Evolutionary conservation across 2,888 invertebrate species (phyloP).

Genomic region (Apotomis betuletana): DNA sequence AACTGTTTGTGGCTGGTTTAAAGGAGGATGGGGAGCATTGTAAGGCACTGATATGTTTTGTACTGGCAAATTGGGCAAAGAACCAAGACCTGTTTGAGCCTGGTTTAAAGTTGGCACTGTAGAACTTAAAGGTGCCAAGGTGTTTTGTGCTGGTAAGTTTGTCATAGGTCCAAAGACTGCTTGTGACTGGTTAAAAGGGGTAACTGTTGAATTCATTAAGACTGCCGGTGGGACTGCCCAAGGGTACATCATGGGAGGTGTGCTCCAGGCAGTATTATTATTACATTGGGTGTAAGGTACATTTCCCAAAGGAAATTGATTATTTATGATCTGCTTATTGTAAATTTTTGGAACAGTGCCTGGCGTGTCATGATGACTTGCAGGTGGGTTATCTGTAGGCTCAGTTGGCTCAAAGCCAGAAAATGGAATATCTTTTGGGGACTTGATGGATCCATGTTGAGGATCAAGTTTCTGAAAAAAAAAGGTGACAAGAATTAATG

Average conservation of each 20-base stretch:
- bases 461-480: conserved; percentile 42
- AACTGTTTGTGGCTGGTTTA: too few species aligned
- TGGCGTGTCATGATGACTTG: background rate
- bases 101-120: background rate
- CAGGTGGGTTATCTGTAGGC: conserved; percentile 50
- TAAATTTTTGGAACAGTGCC: conserved; percentile 44
- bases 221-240: conserved; percentile 50
- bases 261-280: conserved; percentile 16
- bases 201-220: conserved; percentile 39
- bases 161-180: conserved; percentile 41
- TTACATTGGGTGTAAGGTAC: conserved; percentile 27
- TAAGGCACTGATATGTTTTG: too few species aligned
- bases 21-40: too few species aligned
- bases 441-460: conserved; percentile 47
- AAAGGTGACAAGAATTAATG: background rate
- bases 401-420: conserved; percentile 63
- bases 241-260: conserved; percentile 40
- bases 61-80: too few species aligned
- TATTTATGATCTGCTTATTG: conserved; percentile 54
- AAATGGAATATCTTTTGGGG: conserved; percentile 43
- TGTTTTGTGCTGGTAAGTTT: conserved; percentile 40
- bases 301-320: conserved; percentile 43
- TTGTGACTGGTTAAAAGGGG: conserved; percentile 45
- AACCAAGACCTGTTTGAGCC: too few species aligned
- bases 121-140: conserved; percentile 42